A percentile compares a stretch with the other conserved stretches of the same genome.
Conservation (phyloP, 2,797 vertebrate species). For the Microcaecilia unicolor region DNA sequence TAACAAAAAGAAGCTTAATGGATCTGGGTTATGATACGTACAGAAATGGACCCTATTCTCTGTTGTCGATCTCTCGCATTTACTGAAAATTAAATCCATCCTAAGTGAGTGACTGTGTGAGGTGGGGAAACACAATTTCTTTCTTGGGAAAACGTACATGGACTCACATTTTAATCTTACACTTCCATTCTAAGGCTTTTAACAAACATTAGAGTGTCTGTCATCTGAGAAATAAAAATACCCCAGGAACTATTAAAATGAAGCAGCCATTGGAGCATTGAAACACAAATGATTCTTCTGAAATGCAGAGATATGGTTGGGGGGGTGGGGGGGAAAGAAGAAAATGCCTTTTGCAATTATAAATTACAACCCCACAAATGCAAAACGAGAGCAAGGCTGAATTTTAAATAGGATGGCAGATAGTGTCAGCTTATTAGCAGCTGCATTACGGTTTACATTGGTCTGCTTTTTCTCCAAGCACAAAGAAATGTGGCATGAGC, state of each 20-base stretch:
- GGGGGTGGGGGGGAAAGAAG: slow-evolving; percentile 1
- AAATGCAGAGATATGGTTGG: not conserved
- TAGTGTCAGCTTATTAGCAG: slow-evolving; percentile 50
- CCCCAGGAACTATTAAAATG: not conserved
- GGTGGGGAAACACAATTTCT: not conserved
- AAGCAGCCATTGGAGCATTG: not conserved
- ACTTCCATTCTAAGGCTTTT: not conserved
- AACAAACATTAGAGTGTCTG: not conserved
- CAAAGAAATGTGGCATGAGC: slow-evolving; percentile 9
- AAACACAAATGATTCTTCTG: slow-evolving; percentile 4
- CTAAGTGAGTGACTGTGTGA: not conserved
- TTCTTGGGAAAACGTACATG: not conserved
- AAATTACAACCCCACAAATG: slow-evolving; percentile 30
- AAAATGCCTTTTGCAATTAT: slow-evolving; percentile 20
- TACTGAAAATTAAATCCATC: not conserved
- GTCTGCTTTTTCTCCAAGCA: slow-evolving; percentile 29
- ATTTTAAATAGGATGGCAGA: slow-evolving; percentile 40
- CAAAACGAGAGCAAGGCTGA: slow-evolving; percentile 36
- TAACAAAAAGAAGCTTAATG: not conserved
- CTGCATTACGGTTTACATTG: slow-evolving; percentile 30
- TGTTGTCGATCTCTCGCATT: not conserved
- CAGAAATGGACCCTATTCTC: not conserved
- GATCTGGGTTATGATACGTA: not conserved
- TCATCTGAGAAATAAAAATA: not conserved
- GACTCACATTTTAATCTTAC: accelerated